A percentile compares a stretch with the other conserved stretches of the same genome.
These are phyloP conservation scores for Bettongia penicillata DNA, from an alignment of 2,113 vertebrate species.

Conservation along the genomic window DNA sequence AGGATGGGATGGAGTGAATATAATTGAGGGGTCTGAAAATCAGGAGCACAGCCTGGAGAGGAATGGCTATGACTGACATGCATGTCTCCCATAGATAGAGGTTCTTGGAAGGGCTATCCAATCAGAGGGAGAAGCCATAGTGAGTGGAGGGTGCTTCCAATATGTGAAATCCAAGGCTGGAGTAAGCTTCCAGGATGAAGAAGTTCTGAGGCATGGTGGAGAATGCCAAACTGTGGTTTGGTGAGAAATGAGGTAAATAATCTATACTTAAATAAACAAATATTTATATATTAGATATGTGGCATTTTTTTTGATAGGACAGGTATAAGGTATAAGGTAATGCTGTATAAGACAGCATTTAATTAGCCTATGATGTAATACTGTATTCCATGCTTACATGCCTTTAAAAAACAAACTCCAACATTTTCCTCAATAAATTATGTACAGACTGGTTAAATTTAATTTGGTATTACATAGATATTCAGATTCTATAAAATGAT, in stretches of 20 bases:
- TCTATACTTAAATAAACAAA: no score
- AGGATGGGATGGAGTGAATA: not conserved
- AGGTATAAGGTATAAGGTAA: no score
- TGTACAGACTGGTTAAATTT: constrained; percentile 10
- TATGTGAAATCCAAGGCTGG: no score
- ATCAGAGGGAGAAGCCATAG: no score
- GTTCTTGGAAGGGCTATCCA: not conserved
- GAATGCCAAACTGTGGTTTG: no score
- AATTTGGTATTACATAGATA: constrained; percentile 34
- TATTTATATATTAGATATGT: no score
- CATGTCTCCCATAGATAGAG: not conserved
- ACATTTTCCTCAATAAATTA: not conserved
- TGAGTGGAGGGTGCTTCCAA: no score
- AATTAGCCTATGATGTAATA: not conserved
- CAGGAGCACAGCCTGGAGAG: not conserved
- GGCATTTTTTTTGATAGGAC: no score
- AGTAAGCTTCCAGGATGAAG: no score
- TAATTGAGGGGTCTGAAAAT: not conserved
- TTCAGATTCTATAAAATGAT: constrained; percentile 30
- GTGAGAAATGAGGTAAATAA: no score
- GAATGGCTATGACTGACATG: not conserved
- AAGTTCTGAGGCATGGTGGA: no score
- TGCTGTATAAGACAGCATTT: no score
- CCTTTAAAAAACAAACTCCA: not conserved
- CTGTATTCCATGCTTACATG: not conserved